phyloP scores from a whole-genome alignment of 2,888 invertebrate genomes.

The Lissocephala sabroskyi region DNA sequence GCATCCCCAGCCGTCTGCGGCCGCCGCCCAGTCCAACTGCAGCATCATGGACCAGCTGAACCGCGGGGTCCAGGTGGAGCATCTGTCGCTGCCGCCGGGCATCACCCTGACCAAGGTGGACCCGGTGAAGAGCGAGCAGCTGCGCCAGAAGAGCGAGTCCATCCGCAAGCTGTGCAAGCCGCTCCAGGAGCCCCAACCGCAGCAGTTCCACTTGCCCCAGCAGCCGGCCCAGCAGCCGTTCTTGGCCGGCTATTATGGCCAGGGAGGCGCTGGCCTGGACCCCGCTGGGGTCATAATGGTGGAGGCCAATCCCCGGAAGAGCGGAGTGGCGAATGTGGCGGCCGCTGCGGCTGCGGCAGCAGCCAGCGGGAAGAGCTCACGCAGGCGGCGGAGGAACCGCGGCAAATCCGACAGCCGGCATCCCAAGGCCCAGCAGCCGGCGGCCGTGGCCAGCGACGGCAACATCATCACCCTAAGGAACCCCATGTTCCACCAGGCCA shows the following conservation, averaged over 20 bases:
- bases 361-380: constrained; percentile 57
- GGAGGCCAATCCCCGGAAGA: constrained; percentile 62
- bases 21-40: constrained; percentile 39
- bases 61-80: constrained; percentile 75
- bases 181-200: constrained; percentile 44
- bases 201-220: constrained; percentile 12
- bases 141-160: constrained; percentile 70
- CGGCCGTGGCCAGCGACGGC: constrained; percentile 47
- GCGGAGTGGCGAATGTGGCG: constrained; percentile 17
- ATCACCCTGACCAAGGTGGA: constrained; percentile 85
- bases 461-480: constrained; percentile 84
- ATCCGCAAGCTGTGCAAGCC: constrained; percentile 69
- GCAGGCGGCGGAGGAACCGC: constrained; percentile 67
- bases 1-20: constrained; percentile 21
- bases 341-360: constrained; percentile 51
- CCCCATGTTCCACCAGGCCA: constrained; percentile 78
- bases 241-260: constrained; percentile 42
- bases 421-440: not conserved
- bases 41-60: constrained; percentile 73
- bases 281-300: constrained; percentile 70
- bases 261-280: constrained; percentile 50
- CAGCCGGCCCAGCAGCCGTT: constrained; percentile 17
- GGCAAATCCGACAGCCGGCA: constrained; percentile 48
- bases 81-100: constrained; percentile 82
- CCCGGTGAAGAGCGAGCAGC: constrained; percentile 71